Conservation (phyloP, 1,140 invertebrate genomes). For the Mercenaria mercenaria region DNA sequence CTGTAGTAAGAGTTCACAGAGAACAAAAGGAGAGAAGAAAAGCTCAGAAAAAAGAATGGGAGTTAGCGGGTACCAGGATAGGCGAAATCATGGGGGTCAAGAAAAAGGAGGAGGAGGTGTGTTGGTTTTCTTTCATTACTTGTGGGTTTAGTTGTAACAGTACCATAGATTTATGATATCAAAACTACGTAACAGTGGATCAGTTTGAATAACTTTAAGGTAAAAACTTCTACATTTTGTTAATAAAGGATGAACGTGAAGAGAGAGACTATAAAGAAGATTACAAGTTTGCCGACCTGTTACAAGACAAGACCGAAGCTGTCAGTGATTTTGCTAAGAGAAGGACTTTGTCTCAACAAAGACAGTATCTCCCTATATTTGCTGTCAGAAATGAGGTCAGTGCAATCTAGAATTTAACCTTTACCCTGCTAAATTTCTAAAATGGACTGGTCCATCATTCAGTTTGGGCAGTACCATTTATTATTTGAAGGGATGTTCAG, state of each 20-base stretch:
- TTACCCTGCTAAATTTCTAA: no score
- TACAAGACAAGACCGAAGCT: slow-evolving; percentile 91
- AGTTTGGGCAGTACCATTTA: no score
- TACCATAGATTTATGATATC: no score
- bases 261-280: slow-evolving; percentile 89
- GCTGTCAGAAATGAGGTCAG: slow-evolving; percentile 95
- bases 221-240: no score
- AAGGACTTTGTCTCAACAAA: slow-evolving; percentile 94
- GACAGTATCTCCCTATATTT: slow-evolving; percentile 98
- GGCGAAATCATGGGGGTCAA: slow-evolving; percentile 99
- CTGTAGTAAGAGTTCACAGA: slow-evolving; percentile 94
- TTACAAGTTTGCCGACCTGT: slow-evolving; percentile 99
- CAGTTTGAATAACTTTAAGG: no score
- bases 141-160: no score
- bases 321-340: slow-evolving; percentile 96
- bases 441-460: no score
- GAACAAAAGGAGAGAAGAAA: slow-evolving; percentile 98
- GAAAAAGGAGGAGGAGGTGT: slow-evolving; percentile 90
- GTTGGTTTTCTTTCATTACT: background rate
- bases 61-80: slow-evolving; percentile 98
- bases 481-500: no score
- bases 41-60: slow-evolving; percentile 99
- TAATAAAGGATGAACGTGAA: slow-evolving; percentile 80
- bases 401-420: no score
- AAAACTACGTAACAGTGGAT: no score